Evolutionary conservation across 2,888 invertebrate species (phyloP).

Genomic region (Ptycholaimellus sp.): DNA sequence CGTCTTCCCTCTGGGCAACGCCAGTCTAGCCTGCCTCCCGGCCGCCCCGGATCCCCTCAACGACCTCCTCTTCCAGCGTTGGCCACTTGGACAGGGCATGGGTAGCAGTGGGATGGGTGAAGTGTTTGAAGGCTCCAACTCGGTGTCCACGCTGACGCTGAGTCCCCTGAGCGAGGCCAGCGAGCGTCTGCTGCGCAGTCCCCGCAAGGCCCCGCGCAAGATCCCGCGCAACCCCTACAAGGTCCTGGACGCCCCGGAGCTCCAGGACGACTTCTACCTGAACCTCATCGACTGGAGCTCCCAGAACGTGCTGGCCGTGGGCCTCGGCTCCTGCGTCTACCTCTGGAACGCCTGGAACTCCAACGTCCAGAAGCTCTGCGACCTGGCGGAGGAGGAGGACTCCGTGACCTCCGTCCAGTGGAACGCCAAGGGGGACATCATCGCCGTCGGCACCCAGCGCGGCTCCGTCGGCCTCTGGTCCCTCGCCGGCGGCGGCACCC

Average conservation of each 20-base stretch:
- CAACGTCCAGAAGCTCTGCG: constrained; percentile 64
- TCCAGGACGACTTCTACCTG: constrained; percentile 94
- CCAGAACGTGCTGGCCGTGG: constrained; percentile 90
- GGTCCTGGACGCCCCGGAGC: constrained; percentile 71
- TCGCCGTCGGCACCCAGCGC: constrained; percentile 90
- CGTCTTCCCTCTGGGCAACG: no score
- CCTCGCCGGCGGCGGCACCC: constrained; percentile 36
- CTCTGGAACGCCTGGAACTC: constrained; percentile 93
- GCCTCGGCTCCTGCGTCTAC: constrained; percentile 86
- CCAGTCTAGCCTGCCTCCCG: no score
- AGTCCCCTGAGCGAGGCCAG: constrained; percentile 86
- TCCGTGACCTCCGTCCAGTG: constrained; percentile 84
- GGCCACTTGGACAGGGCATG: no score
- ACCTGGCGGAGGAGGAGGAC: constrained; percentile 56
- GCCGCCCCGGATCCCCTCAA: no score
- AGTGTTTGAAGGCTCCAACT: no score
- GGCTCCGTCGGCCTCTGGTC: constrained; percentile 32
- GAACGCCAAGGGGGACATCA: constrained; percentile 84
- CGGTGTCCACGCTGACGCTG: constrained; percentile 45
- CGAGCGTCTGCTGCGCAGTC: constrained; percentile 71
- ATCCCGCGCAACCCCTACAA: constrained; percentile 96
- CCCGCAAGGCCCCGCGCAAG: constrained; percentile 86
- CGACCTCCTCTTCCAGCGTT: no score
- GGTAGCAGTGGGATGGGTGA: no score
- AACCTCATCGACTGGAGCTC: constrained; percentile 98